Evolutionary conservation across 2,888 invertebrate genomes (phyloP), one percentile per base, ranked within the genome.

Genomic region (Napeogenes sylphis): DNA sequence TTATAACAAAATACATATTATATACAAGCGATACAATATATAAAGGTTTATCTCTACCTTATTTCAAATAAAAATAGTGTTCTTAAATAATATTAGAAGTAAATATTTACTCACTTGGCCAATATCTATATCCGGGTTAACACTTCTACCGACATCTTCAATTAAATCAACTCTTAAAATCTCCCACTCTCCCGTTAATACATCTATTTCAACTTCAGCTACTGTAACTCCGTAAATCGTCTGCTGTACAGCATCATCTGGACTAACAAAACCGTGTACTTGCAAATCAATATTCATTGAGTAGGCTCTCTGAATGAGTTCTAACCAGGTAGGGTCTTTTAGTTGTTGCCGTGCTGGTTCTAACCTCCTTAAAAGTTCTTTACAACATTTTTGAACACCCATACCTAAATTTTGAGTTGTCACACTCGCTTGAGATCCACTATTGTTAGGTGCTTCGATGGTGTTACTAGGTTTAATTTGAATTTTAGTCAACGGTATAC

Each of bases 171-270:
- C 93, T 70, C 94, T 86, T 0, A 82, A 75, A 45, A 94, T 80
- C 70, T 93, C 85, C 69, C 92, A 92, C 75, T 94, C 93, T 42
- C 95, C 95, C 0, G 95, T 95, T 57, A 96, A 79, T 30, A 95
- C 81, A 78, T 96, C 21, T 21, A 21, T 21, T 21, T 21, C 21
- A 21, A 21, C 21, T 21, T 21, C 21, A 21, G 21, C 21, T 21
- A 21, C 21, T 21, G 21, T 21, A 21, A 21, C 21, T 21, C 21
- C 21, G 21, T 21, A 21, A 21, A 92, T 64, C 61, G 83, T 80
- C 55, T 82, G 80, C 1, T 72, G 2, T 32, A 73, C 65, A 58
- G 78, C 73, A 62, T 89, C 88, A 55, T 81, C 81, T 0, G 66
- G 33, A 3, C 71, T 82, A 1, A 79, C 77, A 54, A 72, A 73